Base-by-base conservation (phyloP, 2,888 invertebrate species). In the Acronicta leporina region DNA sequence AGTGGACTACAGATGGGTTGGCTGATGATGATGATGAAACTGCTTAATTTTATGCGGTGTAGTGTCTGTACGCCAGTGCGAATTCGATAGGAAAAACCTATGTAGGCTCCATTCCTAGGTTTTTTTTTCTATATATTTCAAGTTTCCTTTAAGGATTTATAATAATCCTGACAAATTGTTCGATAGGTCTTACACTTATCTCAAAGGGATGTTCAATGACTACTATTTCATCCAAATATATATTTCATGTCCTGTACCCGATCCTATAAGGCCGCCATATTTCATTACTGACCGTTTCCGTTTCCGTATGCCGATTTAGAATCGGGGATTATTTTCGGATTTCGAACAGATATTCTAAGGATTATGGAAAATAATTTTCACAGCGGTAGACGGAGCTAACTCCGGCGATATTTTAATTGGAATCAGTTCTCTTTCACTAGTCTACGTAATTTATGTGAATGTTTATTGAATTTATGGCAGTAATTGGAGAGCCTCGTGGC, bases 231-330 rank as follows among this genome's bases (percentile, higher is more conserved):
- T 65, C 64, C 16, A 57, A n/a, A 74, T 77, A 66, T 63, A 70
- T 49, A 56, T 69, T 63, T 60, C 60, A 73, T 73, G 59, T 76
- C 73, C 55, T 66, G 68, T 58, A 52, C 46, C 55, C 52, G 45
- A 54, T 51, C 54, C 57, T 50, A 46, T 48, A 49, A 50, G 68
- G 58, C 59, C 30, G 77, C 75, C 58, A 74, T 74, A 74, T 74
- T 77, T 74, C 77, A 74, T 74, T 70, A 63, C 77, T 47, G 56
- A 66, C 56, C 74, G 58, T 66, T 70, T 66, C 66, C 77, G 41
- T 41, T 61, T 61, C 63, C 74, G 66, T 41, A 52, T 60, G 58
- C 70, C 66, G 60, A 70, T 74, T 74, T 66, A 55, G 55, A 73
- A 70, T 44, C 50, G 46, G n/a, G 55, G 53, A 66, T 77, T 73